Evolutionary conservation across 2,888 invertebrate genomes (phyloP).

Genomic region (Mellilla xanthometata): DNA sequence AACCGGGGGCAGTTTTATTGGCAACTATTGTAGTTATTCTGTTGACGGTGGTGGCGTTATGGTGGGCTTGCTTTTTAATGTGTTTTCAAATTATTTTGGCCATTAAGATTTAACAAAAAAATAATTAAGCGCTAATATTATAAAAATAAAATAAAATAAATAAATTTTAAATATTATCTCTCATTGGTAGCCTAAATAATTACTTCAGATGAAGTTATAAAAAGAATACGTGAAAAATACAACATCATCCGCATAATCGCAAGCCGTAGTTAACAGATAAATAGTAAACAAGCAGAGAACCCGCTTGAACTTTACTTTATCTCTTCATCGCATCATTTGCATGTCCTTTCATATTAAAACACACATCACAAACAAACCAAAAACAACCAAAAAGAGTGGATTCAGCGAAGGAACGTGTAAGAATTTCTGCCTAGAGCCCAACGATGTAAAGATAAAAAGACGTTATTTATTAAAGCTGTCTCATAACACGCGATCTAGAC

Average conservation of each 20-base stretch:
- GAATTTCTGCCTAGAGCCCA: slow-evolving; percentile 72
- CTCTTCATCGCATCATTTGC: slow-evolving; percentile 33
- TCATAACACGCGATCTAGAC: slow-evolving; percentile 74
- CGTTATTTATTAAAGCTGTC: slow-evolving; percentile 73
- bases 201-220: no score
- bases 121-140: no score
- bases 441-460: slow-evolving; percentile 71
- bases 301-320: slow-evolving; percentile 18
- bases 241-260: no score
- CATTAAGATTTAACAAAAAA: not conserved
- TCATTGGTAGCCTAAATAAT: no score
- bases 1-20: slow-evolving; percentile 36
- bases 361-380: slow-evolving; percentile 38
- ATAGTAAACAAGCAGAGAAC: slow-evolving; percentile 1
- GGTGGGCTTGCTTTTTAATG: slow-evolving; percentile 18
- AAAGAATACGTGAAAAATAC: no score
- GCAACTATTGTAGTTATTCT: slow-evolving; percentile 33
- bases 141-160: no score
- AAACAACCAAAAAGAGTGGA: slow-evolving; percentile 56
- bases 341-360: slow-evolving; percentile 39
- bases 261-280: no score
- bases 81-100: slow-evolving; percentile 1
- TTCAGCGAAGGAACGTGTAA: slow-evolving; percentile 73
- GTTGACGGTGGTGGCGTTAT: slow-evolving; percentile 38
- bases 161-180: no score